Percentiles rank a stretch among this genome's conserved stretches.
Conservation (phyloP, 2,113 vertebrate species). For the Pagrus major region DNA sequence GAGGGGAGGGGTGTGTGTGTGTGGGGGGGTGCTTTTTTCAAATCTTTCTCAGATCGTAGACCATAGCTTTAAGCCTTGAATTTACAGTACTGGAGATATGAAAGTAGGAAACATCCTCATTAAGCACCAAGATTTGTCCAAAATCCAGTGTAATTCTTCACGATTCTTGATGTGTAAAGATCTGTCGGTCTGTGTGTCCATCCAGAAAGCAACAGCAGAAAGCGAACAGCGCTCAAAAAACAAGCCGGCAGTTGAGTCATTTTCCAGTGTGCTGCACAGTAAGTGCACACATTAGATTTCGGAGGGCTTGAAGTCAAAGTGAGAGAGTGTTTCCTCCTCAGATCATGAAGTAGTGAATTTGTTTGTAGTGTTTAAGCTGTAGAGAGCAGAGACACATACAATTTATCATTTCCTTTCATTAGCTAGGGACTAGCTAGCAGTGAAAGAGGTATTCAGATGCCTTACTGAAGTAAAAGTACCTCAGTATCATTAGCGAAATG, state of each 20-base stretch:
- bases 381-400: constrained; percentile 45
- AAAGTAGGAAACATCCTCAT: neutral
- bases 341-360: constrained; percentile 95
- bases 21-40: no score
- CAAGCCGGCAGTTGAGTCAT: neutral
- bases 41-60: no score
- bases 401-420: constrained; percentile 60
- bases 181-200: neutral
- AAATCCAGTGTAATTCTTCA: neutral
- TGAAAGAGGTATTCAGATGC: no score
- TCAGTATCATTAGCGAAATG: no score
- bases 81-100: constrained; percentile 1
- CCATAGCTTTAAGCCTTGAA: no score
- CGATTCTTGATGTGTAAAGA: constrained; percentile 1
- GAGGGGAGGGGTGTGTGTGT: no score
- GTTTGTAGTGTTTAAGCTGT: constrained; percentile 91
- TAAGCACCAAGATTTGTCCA: neutral
- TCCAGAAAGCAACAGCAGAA: constrained; percentile 12
- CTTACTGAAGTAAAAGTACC: no score
- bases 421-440: neutral
- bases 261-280: neutral
- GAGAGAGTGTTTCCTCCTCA: constrained; percentile 72
- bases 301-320: constrained; percentile 8
- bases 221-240: neutral
- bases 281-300: neutral